Conservation (phyloP, 1,140 invertebrate species). For the Anastrepha obliqua region DNA sequence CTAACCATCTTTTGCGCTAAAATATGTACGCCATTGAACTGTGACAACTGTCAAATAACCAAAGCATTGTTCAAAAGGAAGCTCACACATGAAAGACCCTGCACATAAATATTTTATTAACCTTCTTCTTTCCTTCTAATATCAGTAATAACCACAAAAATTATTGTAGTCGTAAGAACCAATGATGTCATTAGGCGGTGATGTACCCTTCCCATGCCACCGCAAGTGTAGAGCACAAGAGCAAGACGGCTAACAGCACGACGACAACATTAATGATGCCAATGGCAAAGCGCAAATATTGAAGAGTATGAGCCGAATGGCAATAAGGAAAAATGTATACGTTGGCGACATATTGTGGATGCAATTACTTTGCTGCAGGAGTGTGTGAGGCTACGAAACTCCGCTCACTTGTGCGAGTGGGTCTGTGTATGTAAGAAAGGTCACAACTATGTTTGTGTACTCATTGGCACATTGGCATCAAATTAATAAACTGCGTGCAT, state of each 20-base stretch:
- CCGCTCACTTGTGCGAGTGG: not conserved
- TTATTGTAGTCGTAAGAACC: constrained; percentile 23
- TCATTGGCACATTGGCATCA: constrained; percentile 21
- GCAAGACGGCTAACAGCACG: not conserved
- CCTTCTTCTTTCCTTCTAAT: not conserved
- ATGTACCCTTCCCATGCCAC: not conserved
- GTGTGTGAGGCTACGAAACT: not conserved
- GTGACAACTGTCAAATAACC: no score
- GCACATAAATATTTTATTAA: no score
- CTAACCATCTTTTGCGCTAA: no score
- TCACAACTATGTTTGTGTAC: not conserved
- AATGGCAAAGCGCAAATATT: not conserved
- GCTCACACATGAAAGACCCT: no score
- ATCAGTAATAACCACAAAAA: constrained; percentile 32
- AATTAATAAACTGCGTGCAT: constrained; percentile 36
- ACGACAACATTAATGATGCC: constrained; percentile 24
- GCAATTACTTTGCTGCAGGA: not conserved
- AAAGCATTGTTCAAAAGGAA: no score
- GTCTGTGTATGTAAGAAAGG: not conserved
- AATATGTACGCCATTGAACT: no score
- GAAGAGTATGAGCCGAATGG: not conserved
- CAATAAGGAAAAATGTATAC: not conserved
- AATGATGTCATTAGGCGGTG: constrained; percentile 25
- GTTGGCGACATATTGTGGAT: constrained; percentile 20
- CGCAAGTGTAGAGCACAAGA: no score